Conservation (phyloP, 2,113 vertebrate species). For the Megaceryle maxima region DNA sequence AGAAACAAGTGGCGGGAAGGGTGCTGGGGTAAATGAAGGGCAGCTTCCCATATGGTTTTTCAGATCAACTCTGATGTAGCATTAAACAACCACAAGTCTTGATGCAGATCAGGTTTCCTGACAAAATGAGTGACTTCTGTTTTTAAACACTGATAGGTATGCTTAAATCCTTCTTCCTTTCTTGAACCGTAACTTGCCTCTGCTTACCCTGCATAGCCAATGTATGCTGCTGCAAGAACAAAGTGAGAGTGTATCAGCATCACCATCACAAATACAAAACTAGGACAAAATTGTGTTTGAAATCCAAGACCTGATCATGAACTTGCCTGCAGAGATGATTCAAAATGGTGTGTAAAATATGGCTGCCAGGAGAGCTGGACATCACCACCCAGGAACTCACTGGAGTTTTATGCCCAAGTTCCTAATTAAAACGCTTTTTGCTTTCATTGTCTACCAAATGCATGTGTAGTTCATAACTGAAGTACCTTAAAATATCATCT, state of each 20-base stretch:
- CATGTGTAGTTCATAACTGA: not conserved
- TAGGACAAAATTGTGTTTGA: not conserved
- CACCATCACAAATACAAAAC: not conserved
- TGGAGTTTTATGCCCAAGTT: not conserved
- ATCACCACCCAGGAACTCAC: not conserved
- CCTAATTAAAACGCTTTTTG: not conserved
- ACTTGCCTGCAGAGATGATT: not conserved
- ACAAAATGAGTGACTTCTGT: not conserved
- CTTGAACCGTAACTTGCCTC: not conserved
- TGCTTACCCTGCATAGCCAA: not conserved
- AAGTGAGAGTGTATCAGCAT: not conserved
- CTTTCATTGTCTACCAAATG: conserved; percentile 6
- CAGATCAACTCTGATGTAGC: not conserved
- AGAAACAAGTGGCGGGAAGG: not conserved
- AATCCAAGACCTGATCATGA: not conserved
- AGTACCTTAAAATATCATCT: conserved; percentile 7
- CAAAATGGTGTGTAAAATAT: not conserved
- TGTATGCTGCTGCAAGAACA: not conserved
- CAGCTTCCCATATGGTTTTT: not conserved
- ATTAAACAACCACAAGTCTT: not conserved
- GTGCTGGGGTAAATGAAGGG: not conserved
- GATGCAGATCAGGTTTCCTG: not conserved
- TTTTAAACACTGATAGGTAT: not conserved
- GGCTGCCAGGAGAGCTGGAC: not conserved
- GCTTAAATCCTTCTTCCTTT: not conserved